phyloP scores from a whole-genome alignment of 2,797 vertebrate genomes.

The Enteromius paludinosus region DNA sequence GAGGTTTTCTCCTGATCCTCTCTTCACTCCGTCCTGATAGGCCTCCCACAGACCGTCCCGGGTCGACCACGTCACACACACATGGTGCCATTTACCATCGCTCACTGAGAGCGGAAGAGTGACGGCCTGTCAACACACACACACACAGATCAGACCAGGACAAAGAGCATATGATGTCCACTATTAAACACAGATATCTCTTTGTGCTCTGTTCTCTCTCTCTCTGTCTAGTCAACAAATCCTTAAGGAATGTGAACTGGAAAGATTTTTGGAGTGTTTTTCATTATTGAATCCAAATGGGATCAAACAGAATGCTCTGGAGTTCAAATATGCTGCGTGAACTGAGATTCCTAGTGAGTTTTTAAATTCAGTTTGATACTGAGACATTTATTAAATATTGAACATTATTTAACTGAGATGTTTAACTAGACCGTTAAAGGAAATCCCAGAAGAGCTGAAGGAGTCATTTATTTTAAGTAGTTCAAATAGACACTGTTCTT shows the following conservation, averaged over 20 bases:
- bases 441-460: neutral
- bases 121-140: slow-evolving; percentile 70
- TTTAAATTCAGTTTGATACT: neutral
- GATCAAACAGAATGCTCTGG: neutral
- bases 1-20: slow-evolving; percentile 75
- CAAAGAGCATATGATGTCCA: too few relatives aligned
- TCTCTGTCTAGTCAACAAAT: neutral
- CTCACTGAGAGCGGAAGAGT: slow-evolving; percentile 77
- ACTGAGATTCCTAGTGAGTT: neutral
- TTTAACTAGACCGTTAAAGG: neutral
- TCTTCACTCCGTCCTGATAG: slow-evolving; percentile 79
- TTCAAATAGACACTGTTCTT: too few relatives aligned
- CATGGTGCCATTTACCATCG: slow-evolving; percentile 86
- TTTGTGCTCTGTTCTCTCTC: neutral
- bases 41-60: slow-evolving; percentile 84
- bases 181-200: too few relatives aligned
- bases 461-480: too few relatives aligned
- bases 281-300: neutral
- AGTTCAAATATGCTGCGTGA: neutral
- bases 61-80: slow-evolving; percentile 86
- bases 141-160: neutral
- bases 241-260: neutral
- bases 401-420: neutral
- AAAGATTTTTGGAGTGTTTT: neutral
- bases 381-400: neutral